These are phyloP conservation scores for Condylura cristata DNA, from an alignment of 2,113 vertebrate genomes.

Conservation along the genomic window DNA sequence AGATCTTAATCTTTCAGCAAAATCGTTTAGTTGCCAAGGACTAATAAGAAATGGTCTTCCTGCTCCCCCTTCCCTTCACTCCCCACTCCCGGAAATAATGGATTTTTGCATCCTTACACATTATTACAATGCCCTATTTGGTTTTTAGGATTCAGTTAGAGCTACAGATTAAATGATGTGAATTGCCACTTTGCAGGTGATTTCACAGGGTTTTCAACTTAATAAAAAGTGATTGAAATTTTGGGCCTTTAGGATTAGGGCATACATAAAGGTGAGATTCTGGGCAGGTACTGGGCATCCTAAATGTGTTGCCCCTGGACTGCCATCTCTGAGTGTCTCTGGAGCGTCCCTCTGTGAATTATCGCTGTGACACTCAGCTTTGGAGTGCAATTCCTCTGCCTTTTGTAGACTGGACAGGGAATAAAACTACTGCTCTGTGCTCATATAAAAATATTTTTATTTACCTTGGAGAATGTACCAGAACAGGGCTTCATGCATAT, in stretches of 20 bases:
- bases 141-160: conserved; percentile 24
- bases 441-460: conserved; percentile 61
- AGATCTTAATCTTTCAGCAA: background rate
- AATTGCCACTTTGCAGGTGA: conserved; percentile 15
- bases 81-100: too few relatives aligned
- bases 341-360: background rate
- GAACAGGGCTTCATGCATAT: conserved; percentile 57
- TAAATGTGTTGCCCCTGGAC: background rate
- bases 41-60: conserved; percentile 1
- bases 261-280: background rate
- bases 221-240: background rate
- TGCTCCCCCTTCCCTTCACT: too few relatives aligned
- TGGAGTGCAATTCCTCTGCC: conserved; percentile 13
- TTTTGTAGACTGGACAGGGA: conserved; percentile 40
- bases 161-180: background rate
- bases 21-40: conserved; percentile 39
- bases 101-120: conserved; percentile 41
- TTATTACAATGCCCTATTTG: background rate
- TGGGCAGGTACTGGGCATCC: background rate
- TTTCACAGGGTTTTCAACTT: background rate
- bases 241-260: background rate
- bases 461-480: conserved; percentile 70
- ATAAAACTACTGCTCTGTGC: conserved; percentile 44
- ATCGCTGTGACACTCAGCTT: background rate
- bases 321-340: background rate